A percentile compares a stretch with the other conserved stretches of the same genome.
Conservation (phyloP, 2,113 vertebrate species). For the Ursus arctos region DNA sequence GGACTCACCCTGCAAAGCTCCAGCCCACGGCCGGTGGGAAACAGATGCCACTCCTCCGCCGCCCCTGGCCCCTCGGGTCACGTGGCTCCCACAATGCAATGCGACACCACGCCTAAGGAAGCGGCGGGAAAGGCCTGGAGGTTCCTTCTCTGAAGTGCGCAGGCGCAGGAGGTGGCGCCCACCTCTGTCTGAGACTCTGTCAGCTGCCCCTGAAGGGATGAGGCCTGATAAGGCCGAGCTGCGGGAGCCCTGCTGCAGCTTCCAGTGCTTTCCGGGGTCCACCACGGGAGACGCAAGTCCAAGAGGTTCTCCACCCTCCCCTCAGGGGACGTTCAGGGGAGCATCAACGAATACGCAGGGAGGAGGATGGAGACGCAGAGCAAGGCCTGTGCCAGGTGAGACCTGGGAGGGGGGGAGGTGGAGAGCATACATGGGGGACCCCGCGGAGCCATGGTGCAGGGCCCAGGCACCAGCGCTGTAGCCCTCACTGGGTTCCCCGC, state of each 20-base stretch:
- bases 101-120: accelerated
- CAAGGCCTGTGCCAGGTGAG: neutral
- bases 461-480: neutral
- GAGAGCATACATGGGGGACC: neutral
- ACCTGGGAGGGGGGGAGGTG: neutral
- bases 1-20: accelerated
- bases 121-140: neutral
- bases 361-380: neutral
- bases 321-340: neutral
- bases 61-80: accelerated
- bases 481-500: neutral
- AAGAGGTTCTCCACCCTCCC: neutral
- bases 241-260: accelerated
- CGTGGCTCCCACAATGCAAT: neutral
- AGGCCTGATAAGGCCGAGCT: neutral
- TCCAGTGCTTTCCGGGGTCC: neutral
- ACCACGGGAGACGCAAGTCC: neutral
- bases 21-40: accelerated
- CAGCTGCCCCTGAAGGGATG: neutral
- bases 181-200: neutral
- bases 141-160: too few species aligned
- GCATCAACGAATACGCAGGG: neutral
- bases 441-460: neutral
- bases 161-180: neutral
- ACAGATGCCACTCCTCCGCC: accelerated